Percentiles rank a stretch among this genome's conserved stretches.
These are phyloP conservation scores for Cydia pomonella DNA, from an alignment of 1,140 invertebrate genomes.

Conservation along the genomic window DNA sequence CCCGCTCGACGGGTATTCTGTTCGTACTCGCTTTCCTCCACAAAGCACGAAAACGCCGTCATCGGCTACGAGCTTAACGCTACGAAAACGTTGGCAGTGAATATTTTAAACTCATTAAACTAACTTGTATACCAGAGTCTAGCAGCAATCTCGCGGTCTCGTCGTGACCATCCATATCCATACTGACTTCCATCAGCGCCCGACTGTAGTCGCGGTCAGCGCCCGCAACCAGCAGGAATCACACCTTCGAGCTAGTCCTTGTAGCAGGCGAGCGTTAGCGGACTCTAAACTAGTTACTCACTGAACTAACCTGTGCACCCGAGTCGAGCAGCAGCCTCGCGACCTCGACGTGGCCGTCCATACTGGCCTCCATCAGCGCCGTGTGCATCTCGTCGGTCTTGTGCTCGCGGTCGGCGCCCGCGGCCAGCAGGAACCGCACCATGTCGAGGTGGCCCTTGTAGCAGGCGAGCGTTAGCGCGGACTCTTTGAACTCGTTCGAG, in stretches of 20 bases:
- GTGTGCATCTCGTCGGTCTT: conserved; percentile 99
- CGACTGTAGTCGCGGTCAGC: conserved; percentile 97
- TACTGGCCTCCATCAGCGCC: conserved; percentile 99
- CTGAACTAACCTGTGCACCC: conserved; percentile 91
- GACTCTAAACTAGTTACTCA: conserved; percentile 82
- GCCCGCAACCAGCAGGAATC: conserved; percentile 95
- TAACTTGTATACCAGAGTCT: conserved; percentile 96
- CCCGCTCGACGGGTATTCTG: too few species aligned
- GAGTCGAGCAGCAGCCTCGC: conserved; percentile 95
- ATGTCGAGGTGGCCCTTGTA: conserved; percentile 99
- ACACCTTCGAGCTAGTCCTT: conserved; percentile 99
- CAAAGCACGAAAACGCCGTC: too few species aligned
- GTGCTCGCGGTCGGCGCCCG: conserved; percentile 97
- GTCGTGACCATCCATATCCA: conserved; percentile 99
- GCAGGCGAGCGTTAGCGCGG: conserved; percentile 96
- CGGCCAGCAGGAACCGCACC: conserved; percentile 97
- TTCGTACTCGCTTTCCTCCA: too few species aligned
- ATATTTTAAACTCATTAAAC: too few species aligned
- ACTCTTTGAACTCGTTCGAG: conserved; percentile 99
- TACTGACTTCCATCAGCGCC: conserved; percentile 98
- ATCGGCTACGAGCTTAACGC: too few species aligned
- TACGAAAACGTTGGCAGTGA: too few species aligned
- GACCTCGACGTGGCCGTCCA: conserved; percentile 99
- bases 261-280: conserved; percentile 98
- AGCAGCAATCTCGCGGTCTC: conserved; percentile 96